These are phyloP conservation scores for Panopea generosa DNA, from an alignment of 2,888 invertebrate species.

Conservation along the genomic window DNA sequence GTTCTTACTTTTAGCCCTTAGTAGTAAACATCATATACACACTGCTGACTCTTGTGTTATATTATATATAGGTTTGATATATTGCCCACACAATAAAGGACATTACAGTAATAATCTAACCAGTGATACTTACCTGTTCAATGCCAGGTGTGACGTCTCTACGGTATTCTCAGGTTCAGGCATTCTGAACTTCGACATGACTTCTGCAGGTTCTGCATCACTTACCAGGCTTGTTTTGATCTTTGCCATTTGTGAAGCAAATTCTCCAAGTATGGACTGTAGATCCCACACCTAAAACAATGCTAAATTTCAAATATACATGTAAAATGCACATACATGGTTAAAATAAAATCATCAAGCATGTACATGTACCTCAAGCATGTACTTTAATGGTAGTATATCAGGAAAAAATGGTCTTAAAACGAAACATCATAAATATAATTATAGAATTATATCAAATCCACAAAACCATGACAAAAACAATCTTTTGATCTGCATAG, in stretches of 20 bases:
- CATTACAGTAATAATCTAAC: too few species aligned
- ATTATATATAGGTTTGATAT: too few species aligned
- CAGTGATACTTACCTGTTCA: conserved; percentile 55
- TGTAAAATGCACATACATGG: not conserved
- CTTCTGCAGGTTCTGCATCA: conserved; percentile 21
- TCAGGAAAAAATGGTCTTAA: too few species aligned
- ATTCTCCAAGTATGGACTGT: conserved; percentile 26
- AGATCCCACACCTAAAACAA: conserved; percentile 51
- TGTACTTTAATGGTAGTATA: too few species aligned
- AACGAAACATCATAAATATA: too few species aligned
- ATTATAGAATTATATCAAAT: too few species aligned
- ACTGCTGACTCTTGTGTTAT: too few species aligned
- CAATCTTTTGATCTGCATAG: too few species aligned
- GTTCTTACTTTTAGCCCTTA: too few species aligned
- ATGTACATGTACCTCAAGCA: not conserved
- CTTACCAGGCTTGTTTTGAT: conserved; percentile 12
- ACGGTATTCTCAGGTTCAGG: conserved; percentile 2
- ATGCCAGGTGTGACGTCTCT: conserved; percentile 40
- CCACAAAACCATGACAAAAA: too few species aligned
- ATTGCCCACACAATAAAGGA: too few species aligned
- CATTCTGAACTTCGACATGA: conserved; percentile 27
- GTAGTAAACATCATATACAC: too few species aligned
- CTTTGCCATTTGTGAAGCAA: conserved; percentile 22
- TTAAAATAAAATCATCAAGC: not conserved
- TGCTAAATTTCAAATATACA: not conserved